Evolutionary conservation across 2,888 invertebrate species (phyloP), one percentile per base, ranked within the genome.

Genomic region (Heliconius ethilla): DNA sequence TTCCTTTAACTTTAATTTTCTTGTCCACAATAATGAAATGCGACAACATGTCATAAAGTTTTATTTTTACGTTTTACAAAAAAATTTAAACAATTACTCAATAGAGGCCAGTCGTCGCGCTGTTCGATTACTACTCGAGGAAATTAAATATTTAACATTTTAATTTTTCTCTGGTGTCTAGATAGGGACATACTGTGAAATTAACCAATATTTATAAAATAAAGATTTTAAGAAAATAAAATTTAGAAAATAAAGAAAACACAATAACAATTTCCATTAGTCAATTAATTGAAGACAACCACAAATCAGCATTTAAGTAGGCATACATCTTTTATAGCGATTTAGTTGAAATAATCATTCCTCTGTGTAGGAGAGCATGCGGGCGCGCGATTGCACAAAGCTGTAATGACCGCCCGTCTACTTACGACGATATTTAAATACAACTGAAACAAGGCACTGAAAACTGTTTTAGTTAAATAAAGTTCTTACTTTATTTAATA

Each of bases 301-400:
- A 45, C 4, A 27, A 51, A 27, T 51, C 51, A 40, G 40, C 33
- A 33, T 33, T 1, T 33, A 33, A 33, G 33, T 33, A 33, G 33
- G 33, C 33, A 7, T 29, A 55, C 1, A 11, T 51, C 22, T 55
- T 33, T 51, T 33, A 13, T 13, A 55, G n/a, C 29, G 29, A 33
- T 70, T 70, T 70, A n/a, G 59, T 59, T 37, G n/a, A 59, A 25
- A 59, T 25, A 33, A 59, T 59, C 59, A n/a, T 33, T 72, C 72
- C 7, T 1, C 22, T 59, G 72, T n/a, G 33, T 4, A n/a, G 37
- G 29, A 33, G 3, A 5, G 25, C 18, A 40, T 76, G 76, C 63
- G 76, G 76, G 76, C 70, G 63, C 55, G 66, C 63, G 27, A 37
- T 65, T 51, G 33, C 37, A 76, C 76, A 76, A 66, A 76, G 76